Conservation (phyloP, 2,797 vertebrate genomes). For the Antrozous pallidus region DNA sequence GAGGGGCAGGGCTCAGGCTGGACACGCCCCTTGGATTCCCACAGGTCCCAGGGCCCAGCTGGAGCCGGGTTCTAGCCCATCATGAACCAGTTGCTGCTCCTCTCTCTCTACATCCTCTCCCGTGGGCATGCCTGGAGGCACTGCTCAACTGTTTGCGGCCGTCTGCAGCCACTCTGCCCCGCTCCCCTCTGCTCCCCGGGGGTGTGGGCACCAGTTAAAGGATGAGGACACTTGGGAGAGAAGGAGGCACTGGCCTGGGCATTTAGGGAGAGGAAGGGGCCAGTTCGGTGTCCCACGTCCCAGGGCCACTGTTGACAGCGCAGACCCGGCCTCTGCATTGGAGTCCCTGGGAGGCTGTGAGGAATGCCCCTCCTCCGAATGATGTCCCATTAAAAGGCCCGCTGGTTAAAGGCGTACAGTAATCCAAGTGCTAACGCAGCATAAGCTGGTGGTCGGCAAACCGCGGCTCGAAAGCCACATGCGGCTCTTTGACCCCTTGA, state of each 20-base stretch:
- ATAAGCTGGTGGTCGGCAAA: no score
- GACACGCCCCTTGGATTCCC: background rate
- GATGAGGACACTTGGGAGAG: rapidly evolving
- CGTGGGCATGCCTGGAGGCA: background rate
- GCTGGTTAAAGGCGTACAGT: background rate
- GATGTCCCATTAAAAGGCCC: background rate
- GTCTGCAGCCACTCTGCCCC: rapidly evolving
- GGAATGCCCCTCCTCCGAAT: background rate
- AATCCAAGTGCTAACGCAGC: background rate
- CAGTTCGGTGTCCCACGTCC: rapidly evolving
- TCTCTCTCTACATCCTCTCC: background rate
- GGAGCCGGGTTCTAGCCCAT: background rate
- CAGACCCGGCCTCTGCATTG: background rate
- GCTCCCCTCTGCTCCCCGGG: background rate
- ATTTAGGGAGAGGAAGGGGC: rapidly evolving
- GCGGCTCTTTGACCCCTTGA: no score
- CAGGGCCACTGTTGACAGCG: rapidly evolving
- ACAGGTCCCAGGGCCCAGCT: background rate
- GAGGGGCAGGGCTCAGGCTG: background rate
- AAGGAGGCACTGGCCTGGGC: background rate
- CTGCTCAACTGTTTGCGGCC: rapidly evolving
- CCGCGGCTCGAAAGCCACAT: no score
- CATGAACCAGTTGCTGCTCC: rapidly evolving
- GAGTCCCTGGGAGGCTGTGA: background rate
- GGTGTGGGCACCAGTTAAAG: background rate